Evolutionary conservation across 2,888 invertebrate genomes (phyloP).

Genomic region (Drosophila macrospina): DNA sequence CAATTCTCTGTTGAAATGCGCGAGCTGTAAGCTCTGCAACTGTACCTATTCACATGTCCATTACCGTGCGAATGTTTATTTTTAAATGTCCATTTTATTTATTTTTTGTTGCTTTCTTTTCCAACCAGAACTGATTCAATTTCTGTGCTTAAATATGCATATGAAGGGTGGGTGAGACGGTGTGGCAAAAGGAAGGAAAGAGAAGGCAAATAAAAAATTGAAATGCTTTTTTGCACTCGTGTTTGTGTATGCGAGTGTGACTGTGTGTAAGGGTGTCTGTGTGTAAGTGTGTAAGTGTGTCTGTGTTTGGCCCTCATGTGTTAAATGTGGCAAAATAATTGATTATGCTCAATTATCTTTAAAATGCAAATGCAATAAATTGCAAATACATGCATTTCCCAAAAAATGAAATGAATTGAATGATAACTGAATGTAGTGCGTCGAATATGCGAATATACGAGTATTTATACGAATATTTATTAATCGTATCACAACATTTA

Average conservation of each 20-base stretch:
- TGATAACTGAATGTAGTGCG: constrained; percentile 9
- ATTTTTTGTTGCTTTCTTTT: constrained; percentile 15
- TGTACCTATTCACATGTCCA: constrained; percentile 46
- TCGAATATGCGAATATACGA: constrained; percentile 8
- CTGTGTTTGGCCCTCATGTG: constrained; percentile 45
- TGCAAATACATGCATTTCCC: constrained; percentile 33
- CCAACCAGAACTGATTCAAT: constrained; percentile 48
- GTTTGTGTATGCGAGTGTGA: neutral
- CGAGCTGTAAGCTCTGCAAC: constrained; percentile 1
- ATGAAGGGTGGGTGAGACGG: constrained; percentile 13
- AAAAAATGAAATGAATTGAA: constrained; percentile 12
- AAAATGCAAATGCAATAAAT: constrained; percentile 59
- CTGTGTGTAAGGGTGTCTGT: neutral
- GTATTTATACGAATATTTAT: constrained; percentile 32
- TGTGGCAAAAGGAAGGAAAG: constrained; percentile 2
- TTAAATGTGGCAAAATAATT: constrained; percentile 80
- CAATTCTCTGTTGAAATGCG: constrained; percentile 5
- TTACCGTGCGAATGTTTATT: constrained; percentile 38
- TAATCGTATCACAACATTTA: constrained; percentile 78
- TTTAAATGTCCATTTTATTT: constrained; percentile 18
- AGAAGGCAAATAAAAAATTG: constrained; percentile 10
- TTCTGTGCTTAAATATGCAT: constrained; percentile 52
- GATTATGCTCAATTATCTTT: constrained; percentile 76
- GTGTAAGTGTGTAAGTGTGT: neutral
- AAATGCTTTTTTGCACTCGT: constrained; percentile 42